Base-by-base conservation (phyloP, 2,113 vertebrate species). In the Hassar affinis region DNA sequence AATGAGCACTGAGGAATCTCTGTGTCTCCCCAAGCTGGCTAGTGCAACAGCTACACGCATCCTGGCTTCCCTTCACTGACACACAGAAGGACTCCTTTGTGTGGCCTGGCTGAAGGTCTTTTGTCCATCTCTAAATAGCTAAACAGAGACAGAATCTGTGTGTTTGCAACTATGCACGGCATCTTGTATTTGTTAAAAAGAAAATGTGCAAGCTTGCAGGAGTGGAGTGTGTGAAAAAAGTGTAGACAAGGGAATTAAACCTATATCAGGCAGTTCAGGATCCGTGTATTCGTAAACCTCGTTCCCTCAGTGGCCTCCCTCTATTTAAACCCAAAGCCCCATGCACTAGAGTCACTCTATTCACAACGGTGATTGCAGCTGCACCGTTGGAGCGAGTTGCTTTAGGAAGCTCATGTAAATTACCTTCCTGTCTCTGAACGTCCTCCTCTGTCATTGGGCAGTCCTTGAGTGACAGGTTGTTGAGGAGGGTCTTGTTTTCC, bases 351-450 rank as follows among this genome's bases (percentile, higher is more conserved):
- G 56, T 66, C 51, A 30, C 14, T 56, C 15, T 35, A 82, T 83
- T 79, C 77, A 77, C 30, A 78, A 12, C 22, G 7, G 42, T 52
- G 59, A 47, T 42, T 8, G 75, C 76, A 72, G 76, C 57, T 64
- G 68, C 56, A 25, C 42, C 33, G 20, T 54, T 54, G 10, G 25
- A 22, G 45, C 56, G 4, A 66, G 66, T 76, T 35, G 42, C 56
- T 59, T 33, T 54, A 79, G 79, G 74, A 82, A 72, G 85, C 33
- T 72, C 27, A 38, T 54, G 42, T 54, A 38, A 74, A 49, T 79
- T 92, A 97, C 98, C 97, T 94, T 99, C 97, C 0, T 97, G 97
- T 72, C 95, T 96, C 94, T 98, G 97, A 90, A 98, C 93, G 83
- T 98, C 97, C 88, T 99, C 97, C 91, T 99, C 97, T 0, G 96